Conservation (phyloP, 1,140 invertebrate species). For the Polypedilum vanderplanki region DNA sequence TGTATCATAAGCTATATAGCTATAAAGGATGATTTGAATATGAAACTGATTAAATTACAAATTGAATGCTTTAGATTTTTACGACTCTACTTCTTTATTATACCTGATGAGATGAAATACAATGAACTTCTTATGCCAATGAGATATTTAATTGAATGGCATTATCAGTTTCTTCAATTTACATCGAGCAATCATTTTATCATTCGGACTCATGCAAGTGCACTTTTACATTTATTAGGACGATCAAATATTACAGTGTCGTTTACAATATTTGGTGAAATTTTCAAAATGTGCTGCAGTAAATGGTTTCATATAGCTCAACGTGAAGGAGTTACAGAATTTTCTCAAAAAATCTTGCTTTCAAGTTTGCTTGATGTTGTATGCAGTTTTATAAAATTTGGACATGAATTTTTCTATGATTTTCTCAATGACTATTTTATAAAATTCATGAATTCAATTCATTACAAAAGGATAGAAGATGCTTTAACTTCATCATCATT, state of each 20-base stretch:
- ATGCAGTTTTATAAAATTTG: background rate
- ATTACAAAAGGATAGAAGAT: background rate
- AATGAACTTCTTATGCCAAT: conserved; percentile 41
- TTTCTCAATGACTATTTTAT: conserved; percentile 27
- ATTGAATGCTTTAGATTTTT: conserved; percentile 47
- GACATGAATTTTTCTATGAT: background rate
- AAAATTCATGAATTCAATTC: conserved; percentile 32
- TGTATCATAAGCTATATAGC: conserved; percentile 37
- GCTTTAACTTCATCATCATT: conserved; percentile 33
- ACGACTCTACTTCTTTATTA: conserved; percentile 37
- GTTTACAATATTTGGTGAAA: background rate
- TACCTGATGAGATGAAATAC: conserved; percentile 35
- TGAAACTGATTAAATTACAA: conserved; percentile 47
- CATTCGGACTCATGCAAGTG: conserved; percentile 41
- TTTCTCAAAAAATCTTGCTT: background rate
- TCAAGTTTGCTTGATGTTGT: background rate
- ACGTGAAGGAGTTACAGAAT: conserved; percentile 35
- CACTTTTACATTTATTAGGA: conserved; percentile 37
- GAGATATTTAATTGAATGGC: conserved; percentile 41
- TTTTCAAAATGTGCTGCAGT: conserved; percentile 35
- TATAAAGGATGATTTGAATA: conserved; percentile 36
- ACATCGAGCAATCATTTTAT: conserved; percentile 38
- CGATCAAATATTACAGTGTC: conserved; percentile 32
- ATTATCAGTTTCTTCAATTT: conserved; percentile 40
- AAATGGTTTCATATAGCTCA: conserved; percentile 39